Conservation (phyloP, 2,113 vertebrate species). For the Ochotona princeps region DNA sequence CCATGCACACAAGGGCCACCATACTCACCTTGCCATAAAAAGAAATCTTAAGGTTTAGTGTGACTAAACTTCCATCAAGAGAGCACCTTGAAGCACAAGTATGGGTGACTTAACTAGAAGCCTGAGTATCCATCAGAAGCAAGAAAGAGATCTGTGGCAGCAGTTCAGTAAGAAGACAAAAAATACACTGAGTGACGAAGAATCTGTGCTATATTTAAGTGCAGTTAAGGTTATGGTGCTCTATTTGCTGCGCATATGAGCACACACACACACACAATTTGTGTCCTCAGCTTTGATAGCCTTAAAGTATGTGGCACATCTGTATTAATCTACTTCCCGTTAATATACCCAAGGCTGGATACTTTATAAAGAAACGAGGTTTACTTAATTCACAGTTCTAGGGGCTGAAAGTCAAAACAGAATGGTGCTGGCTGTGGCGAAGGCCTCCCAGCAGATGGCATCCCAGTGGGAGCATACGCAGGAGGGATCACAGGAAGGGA, state of each 20-base stretch:
- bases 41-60: not conserved
- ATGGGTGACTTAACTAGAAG: not conserved
- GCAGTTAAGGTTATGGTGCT: not conserved
- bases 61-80: not conserved
- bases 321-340: no score
- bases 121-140: not conserved
- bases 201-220: not conserved
- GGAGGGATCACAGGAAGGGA: no score
- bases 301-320: not conserved
- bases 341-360: no score
- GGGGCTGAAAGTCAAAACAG: no score
- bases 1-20: not conserved
- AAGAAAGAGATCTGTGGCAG: not conserved
- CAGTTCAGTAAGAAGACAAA: not conserved
- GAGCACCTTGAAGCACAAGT: not conserved
- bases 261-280: no score
- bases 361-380: no score
- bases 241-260: not conserved
- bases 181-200: not conserved
- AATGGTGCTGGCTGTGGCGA: no score
- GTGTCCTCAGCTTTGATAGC: not conserved
- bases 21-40: not conserved
- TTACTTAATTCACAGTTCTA: no score
- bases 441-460: no score
- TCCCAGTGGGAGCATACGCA: no score